Percentiles rank a stretch among this genome's conserved stretches.
phyloP scores from a whole-genome alignment of 1,140 invertebrate genomes.

The Drosophila varians region DNA sequence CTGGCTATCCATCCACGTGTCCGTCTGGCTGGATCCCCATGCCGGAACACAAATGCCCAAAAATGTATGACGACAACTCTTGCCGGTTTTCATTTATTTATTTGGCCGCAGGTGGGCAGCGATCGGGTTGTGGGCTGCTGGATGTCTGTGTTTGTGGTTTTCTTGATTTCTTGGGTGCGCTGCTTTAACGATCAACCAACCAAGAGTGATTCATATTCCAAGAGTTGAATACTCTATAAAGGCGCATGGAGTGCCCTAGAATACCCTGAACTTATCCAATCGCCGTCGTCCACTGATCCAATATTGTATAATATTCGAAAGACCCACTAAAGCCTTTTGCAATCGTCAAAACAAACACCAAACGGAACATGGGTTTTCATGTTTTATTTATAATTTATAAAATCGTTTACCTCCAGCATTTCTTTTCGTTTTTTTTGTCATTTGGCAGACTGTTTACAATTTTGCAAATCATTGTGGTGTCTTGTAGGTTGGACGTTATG shows the following conservation, averaged over 20 bases:
- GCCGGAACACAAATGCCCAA: conserved; percentile 69
- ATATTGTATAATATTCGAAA: conserved; percentile 25
- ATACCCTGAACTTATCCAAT: neutral
- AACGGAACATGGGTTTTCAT: conserved; percentile 60
- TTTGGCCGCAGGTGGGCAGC: conserved; percentile 64
- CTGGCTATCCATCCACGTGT: conserved; percentile 57
- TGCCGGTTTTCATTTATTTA: conserved; percentile 54
- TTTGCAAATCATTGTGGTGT: conserved; percentile 57
- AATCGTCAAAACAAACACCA: conserved; percentile 45
- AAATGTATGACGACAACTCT: conserved; percentile 74
- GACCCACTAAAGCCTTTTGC: conserved; percentile 28
- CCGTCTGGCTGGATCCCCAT: conserved; percentile 43
- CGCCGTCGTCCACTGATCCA: neutral
- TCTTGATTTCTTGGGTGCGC: conserved; percentile 30
- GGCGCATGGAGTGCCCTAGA: neutral
- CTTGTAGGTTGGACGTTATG: conserved; percentile 11
- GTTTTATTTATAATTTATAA: conserved; percentile 81
- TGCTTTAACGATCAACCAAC: conserved; percentile 21
- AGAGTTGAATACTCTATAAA: neutral
- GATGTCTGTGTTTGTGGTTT: conserved; percentile 17
- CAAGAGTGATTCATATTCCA: conserved; percentile 27
- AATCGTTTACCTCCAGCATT: conserved; percentile 55
- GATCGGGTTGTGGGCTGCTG: conserved; percentile 34
- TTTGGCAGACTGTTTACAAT: conserved; percentile 36
- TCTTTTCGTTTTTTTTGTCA: conserved; percentile 24